A percentile compares a stretch with the other conserved stretches of the same genome.
These are phyloP conservation scores for Druceiella hillmani DNA, from an alignment of 2,888 invertebrate species.

Conservation along the genomic window DNA sequence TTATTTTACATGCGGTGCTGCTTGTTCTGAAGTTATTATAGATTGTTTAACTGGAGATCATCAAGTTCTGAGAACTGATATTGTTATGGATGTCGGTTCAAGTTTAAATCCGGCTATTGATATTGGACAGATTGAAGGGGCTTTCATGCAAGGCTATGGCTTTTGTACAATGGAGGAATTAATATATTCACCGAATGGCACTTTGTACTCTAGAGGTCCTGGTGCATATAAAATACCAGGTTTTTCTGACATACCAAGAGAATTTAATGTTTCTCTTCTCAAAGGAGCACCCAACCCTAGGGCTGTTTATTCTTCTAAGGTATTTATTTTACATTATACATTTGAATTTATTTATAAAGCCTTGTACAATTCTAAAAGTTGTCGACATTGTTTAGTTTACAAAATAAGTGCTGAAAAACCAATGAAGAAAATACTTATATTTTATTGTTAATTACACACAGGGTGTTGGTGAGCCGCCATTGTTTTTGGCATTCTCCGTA, in stretches of 20 bases:
- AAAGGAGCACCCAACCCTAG: constrained; percentile 75
- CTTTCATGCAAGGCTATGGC: constrained; percentile 83
- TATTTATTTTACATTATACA: too few species aligned
- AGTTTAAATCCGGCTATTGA: constrained; percentile 88
- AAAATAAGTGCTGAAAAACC: too few species aligned
- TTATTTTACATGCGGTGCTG: constrained; percentile 77
- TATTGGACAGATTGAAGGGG: constrained; percentile 88
- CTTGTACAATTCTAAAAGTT: too few species aligned
- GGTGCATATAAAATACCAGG: constrained; percentile 84
- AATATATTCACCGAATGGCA: constrained; percentile 67
- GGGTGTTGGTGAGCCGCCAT: constrained; percentile 94
- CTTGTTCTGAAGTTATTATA: constrained; percentile 78
- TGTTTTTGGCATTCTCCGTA: constrained; percentile 79
- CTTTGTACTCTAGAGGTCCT: constrained; percentile 69
- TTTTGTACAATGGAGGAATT: constrained; percentile 78
- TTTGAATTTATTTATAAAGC: too few species aligned
- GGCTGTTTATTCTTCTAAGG: constrained; percentile 87
- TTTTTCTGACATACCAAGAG: constrained; percentile 74
- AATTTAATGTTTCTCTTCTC: constrained; percentile 78
- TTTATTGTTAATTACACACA: constrained; percentile 40
- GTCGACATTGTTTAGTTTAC: too few species aligned
- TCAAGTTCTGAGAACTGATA: constrained; percentile 72
- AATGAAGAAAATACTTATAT: too few species aligned
- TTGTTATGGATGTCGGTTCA: constrained; percentile 87
- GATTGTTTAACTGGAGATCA: constrained; percentile 86